phyloP scores from a whole-genome alignment of 2,113 vertebrate species.

The Podarcis muralis region DNA sequence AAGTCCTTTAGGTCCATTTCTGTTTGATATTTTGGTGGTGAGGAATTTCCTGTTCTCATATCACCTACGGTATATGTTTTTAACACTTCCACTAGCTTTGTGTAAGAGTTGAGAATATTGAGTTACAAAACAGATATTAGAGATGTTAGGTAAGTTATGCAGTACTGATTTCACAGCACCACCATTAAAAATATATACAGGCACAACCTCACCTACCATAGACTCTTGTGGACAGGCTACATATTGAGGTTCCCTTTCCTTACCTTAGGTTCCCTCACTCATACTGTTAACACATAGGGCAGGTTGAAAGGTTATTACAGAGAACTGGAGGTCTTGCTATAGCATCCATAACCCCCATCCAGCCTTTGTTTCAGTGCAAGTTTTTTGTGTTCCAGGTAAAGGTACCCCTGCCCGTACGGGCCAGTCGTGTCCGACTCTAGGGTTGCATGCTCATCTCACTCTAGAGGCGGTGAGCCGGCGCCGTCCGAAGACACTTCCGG shows the following conservation, averaged over 20 bases:
- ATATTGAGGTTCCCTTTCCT: background rate
- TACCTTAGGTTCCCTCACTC: background rate
- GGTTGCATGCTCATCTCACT: too few relatives aligned
- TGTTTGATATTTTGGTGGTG: constrained; percentile 45
- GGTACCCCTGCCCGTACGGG: too few relatives aligned
- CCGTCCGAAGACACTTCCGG: too few relatives aligned
- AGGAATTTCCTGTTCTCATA: constrained; percentile 48
- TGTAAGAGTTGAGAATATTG: background rate
- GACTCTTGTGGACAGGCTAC: background rate
- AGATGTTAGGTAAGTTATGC: background rate
- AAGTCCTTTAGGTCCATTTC: constrained; percentile 39
- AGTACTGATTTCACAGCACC: background rate
- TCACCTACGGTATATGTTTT: constrained; percentile 38
- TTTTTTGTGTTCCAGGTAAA: background rate
- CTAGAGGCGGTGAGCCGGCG: too few relatives aligned
- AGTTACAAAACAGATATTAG: background rate
- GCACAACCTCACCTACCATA: background rate
- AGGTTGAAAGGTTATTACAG: background rate
- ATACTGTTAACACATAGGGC: too few relatives aligned
- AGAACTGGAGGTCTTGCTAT: background rate
- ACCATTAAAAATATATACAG: background rate
- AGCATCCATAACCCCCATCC: background rate
- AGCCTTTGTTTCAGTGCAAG: background rate
- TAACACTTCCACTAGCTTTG: background rate
- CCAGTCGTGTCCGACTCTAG: too few relatives aligned